Base-by-base conservation (phyloP, 2,888 invertebrate species). In the Steinernema carpocapsae region DNA sequence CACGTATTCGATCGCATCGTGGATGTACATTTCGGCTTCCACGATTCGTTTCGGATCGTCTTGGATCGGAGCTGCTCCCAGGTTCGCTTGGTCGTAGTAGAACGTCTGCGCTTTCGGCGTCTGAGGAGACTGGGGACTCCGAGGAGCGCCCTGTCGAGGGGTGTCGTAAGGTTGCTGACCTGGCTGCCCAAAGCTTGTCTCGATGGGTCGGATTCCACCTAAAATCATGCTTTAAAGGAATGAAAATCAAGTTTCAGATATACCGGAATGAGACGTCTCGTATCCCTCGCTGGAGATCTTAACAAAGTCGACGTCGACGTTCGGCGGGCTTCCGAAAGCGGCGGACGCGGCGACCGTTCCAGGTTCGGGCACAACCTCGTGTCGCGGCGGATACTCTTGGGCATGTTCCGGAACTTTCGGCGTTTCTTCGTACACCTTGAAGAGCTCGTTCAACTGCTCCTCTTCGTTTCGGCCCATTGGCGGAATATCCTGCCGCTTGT, bases 1-100 rank as follows among this genome's bases (percentile, higher is more conserved):
- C 43, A 84, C 74, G 74, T 84, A 84, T 48, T 84, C 84, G 22
- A 84, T 56, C 6, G 84, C 83, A 70, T 84, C 85, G 52, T 85
- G 82, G 0, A 85, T 78, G 59, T 80, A 83, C 19, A 84, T 73
- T 45, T 85, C 85, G 6, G 84, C 84, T 24, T 80, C 79, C 0
- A 79, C 84, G 29, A 80, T 42, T 51, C 81, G 78, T 26, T 73
- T 74, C 3, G 79, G 74, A 71, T 84, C 83, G 19, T 83, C 84
- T 51, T 79, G 24, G 26, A 56, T 26, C 7, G 14, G 26, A 17
- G 10, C 22, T 32, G 17, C 22, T 12, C 22, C 46, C 19, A 46
- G 48, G n/a, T 72, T 46, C 14, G 19, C 10, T 29, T 46, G 72
- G 24, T 71, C 42, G 70, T 6, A 17, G 6, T n/a, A 37, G 37